Evolutionary conservation across 1,140 invertebrate genomes (phyloP).

Genomic region (Musca vetustissima): DNA sequence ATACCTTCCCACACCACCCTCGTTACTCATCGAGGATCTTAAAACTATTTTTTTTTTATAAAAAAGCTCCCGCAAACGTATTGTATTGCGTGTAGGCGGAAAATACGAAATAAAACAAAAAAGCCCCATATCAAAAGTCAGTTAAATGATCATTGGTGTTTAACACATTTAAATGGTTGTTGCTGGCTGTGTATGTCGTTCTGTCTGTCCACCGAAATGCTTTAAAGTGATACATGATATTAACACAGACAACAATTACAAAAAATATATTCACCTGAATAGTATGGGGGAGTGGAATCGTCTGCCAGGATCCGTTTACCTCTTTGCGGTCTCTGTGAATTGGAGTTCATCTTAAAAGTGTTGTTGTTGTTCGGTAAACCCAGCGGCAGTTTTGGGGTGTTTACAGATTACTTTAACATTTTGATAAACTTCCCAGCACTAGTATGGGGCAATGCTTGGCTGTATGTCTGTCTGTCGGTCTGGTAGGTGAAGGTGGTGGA

Average conservation of each 20-base stretch:
- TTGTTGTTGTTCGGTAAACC: conserved; percentile 10
- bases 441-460: not conserved
- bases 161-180: conserved; percentile 19
- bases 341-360: not conserved
- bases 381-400: conserved; percentile 20
- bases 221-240: not conserved
- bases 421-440: conserved; percentile 16
- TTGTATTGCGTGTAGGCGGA: conserved; percentile 16
- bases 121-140: not conserved
- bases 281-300: not conserved
- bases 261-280: not conserved
- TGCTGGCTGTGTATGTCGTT: not conserved
- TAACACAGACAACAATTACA: not conserved
- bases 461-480: not conserved
- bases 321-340: conserved; percentile 1
- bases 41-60: too few species aligned
- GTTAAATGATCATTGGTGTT: conserved; percentile 18
- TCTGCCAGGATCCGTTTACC: too few species aligned
- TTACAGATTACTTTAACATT: conserved; percentile 14
- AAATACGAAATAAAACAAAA: not conserved
- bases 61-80: conserved; percentile 20
- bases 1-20: too few species aligned
- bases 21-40: too few species aligned
- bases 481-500: conserved; percentile 10
- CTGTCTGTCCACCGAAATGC: not conserved